phyloP scores from a whole-genome alignment of 30 jellyfish, hydroid and myxozoan species.

The Hydractinia echinata region DNA sequence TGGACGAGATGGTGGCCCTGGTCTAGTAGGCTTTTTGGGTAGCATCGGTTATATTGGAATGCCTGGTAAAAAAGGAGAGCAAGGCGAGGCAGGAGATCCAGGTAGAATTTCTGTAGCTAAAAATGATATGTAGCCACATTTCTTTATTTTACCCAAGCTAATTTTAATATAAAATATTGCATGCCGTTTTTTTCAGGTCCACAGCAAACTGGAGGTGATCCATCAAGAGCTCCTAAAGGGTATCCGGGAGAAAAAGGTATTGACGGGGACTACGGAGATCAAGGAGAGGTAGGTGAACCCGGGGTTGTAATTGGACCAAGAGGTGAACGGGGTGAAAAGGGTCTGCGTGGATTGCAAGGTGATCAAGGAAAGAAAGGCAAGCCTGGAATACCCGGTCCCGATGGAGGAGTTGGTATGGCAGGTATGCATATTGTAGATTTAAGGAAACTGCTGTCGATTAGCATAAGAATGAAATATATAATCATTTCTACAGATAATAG shows the following conservation, averaged over 20 bases:
- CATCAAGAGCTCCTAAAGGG: constrained; percentile 1
- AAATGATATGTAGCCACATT: no score
- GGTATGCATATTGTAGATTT: constrained; percentile 2
- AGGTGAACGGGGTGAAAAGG: constrained; percentile 48
- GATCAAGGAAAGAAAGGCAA: constrained; percentile 57
- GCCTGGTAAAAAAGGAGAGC: constrained; percentile 28
- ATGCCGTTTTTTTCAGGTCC: neutral
- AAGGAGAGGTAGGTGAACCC: constrained; percentile 55
- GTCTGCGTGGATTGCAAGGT: constrained; percentile 49
- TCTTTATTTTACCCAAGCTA: neutral
- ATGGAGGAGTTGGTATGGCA: constrained; percentile 62
- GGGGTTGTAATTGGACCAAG: constrained; percentile 38
- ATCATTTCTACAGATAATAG: no score
- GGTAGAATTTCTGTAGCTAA: neutral
- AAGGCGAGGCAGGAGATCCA: constrained; percentile 41
- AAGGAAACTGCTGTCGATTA: no score
- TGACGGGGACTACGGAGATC: constrained; percentile 39
- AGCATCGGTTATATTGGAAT: constrained; percentile 25
- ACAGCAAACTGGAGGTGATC: neutral
- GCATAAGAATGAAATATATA: no score
- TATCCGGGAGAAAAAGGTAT: constrained; percentile 31
- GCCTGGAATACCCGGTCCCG: constrained; percentile 41
- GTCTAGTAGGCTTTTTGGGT: constrained; percentile 25
- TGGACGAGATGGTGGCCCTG: constrained; percentile 54
- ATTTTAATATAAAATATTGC: neutral